These are phyloP conservation scores for Stichodactyla mertensii DNA, from an alignment of 64 coral and sea anemone genomes.

Conservation along the genomic window DNA sequence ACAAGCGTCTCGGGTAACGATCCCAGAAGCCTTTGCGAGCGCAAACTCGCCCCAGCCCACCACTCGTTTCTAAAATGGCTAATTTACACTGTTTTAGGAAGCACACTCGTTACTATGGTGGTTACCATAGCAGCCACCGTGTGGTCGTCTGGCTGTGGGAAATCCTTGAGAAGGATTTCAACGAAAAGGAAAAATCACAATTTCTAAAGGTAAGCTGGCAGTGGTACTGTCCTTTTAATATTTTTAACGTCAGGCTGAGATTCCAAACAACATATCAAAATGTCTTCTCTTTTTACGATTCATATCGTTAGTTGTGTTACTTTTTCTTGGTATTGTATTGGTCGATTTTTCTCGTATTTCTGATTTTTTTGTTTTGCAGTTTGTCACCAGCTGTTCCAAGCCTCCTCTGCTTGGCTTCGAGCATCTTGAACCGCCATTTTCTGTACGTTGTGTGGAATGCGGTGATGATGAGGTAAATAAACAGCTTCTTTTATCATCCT, in stretches of 20 bases:
- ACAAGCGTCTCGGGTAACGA: too few relatives aligned
- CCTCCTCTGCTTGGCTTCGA: slow-evolving; percentile 91
- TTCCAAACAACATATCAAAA: too few relatives aligned
- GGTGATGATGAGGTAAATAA: slow-evolving; percentile 83
- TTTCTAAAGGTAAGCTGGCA: slow-evolving; percentile 75
- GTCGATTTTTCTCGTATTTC: background rate
- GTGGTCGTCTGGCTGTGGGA: slow-evolving; percentile 94
- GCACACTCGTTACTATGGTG: slow-evolving; percentile 89
- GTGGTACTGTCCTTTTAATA: too few relatives aligned
- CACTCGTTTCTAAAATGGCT: background rate
- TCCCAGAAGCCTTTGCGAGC: too few relatives aligned
- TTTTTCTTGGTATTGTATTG: background rate
- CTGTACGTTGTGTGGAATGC: slow-evolving; percentile 87
- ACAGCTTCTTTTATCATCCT: background rate
- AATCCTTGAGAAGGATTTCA: slow-evolving; percentile 90
- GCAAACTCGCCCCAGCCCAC: too few relatives aligned
- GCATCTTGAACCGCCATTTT: slow-evolving; percentile 92
- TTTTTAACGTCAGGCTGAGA: too few relatives aligned
- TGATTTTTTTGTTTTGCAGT: slow-evolving; percentile 26
- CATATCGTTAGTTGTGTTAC: background rate
- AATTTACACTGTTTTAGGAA: slow-evolving; percentile 23
- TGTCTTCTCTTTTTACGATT: too few relatives aligned
- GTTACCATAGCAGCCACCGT: slow-evolving; percentile 86
- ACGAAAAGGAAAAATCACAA: slow-evolving; percentile 69
- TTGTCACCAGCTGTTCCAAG: slow-evolving; percentile 98